Percentiles rank a stretch among this genome's conserved stretches.
These are phyloP conservation scores for Butorides virescens DNA, from an alignment of 2,113 vertebrate species.

Conservation along the genomic window DNA sequence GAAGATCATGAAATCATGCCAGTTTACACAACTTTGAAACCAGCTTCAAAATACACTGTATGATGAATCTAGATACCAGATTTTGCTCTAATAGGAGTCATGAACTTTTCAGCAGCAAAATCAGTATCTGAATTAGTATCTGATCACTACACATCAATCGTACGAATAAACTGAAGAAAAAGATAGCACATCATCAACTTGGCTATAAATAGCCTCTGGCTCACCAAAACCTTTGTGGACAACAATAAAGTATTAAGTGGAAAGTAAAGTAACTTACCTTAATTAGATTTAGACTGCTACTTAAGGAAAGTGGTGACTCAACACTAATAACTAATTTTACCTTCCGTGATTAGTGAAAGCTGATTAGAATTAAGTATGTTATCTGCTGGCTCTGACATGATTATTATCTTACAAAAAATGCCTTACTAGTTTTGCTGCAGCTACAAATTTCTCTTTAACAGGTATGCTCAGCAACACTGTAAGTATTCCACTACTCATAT, in stretches of 20 bases:
- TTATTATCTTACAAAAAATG: constrained; percentile 57
- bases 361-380: constrained; percentile 71
- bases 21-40: not conserved
- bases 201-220: constrained; percentile 40
- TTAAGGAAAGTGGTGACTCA: constrained; percentile 71
- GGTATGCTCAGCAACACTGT: not conserved
- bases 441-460: constrained; percentile 7
- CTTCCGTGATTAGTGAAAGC: constrained; percentile 68
- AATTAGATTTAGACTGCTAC: constrained; percentile 69
- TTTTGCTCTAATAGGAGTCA: not conserved
- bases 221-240: constrained; percentile 43
- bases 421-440: constrained; percentile 42
- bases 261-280: constrained; percentile 48
- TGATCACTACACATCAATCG: not conserved
- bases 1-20: not conserved
- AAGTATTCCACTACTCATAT: not conserved
- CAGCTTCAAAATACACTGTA: not conserved
- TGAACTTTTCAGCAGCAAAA: not conserved
- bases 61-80: not conserved
- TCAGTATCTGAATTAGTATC: not conserved
- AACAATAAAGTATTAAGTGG: constrained; percentile 56
- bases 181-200: not conserved
- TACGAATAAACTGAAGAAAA: constrained; percentile 27
- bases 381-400: constrained; percentile 53
- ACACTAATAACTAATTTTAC: constrained; percentile 71